Percentiles rank a stretch among this genome's conserved stretches.
Evolutionary conservation across 1,140 invertebrate genomes (phyloP).

Genomic region (Sarcophaga bullata): DNA sequence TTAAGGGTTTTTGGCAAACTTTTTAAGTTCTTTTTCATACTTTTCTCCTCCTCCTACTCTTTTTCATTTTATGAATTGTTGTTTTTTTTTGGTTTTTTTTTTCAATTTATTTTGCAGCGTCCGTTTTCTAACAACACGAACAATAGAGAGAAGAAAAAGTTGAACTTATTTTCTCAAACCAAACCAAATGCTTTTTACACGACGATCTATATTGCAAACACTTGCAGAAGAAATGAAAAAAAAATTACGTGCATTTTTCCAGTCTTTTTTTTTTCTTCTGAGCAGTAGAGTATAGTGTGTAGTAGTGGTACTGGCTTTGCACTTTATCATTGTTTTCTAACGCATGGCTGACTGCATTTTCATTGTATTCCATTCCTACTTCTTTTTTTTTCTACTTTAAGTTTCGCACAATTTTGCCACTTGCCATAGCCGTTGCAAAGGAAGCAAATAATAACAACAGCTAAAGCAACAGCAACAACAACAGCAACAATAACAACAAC

Average conservation of each 20-base stretch:
- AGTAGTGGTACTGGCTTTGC: neutral
- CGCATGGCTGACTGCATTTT: conserved; percentile 44
- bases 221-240: neutral
- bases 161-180: too few relatives aligned
- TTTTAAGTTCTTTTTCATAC: conserved; percentile 35
- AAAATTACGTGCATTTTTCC: conserved; percentile 15
- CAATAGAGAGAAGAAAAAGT: neutral
- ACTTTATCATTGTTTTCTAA: conserved; percentile 46
- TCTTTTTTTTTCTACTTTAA: conserved; percentile 32
- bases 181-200: conserved; percentile 3
- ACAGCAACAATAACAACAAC: neutral
- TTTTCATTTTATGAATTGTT: neutral
- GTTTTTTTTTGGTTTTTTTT: too few relatives aligned
- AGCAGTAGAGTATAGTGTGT: too few relatives aligned
- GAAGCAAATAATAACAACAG: conserved; percentile 9
- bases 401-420: conserved; percentile 51
- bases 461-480: conserved; percentile 5
- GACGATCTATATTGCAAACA: neutral
- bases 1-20: conserved; percentile 38
- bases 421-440: conserved; percentile 12
- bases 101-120: neutral
- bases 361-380: neutral
- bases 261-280: too few relatives aligned
- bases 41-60: neutral
- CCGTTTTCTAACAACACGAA: neutral